Evolutionary conservation across 2,888 invertebrate genomes (phyloP), one percentile per base, ranked within the genome.

Genomic region (Drosophila robusta): DNA sequence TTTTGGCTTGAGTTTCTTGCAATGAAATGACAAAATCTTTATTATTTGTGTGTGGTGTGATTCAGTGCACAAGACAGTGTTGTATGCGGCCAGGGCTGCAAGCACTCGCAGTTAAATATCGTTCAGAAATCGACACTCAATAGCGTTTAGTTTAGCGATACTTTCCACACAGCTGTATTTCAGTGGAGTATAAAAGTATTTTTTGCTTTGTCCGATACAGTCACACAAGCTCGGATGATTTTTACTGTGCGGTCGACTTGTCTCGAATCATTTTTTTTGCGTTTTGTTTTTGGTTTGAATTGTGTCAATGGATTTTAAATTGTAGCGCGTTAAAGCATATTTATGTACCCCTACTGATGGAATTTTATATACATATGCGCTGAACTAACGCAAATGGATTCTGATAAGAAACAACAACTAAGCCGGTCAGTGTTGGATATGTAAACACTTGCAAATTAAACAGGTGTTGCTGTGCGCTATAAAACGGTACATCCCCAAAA

Each of bases 11-110:
- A 49, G 49, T 39, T 76, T 66, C 57, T 63, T 57, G 46, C 41
- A 67, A 64, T 26, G 16, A 67, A 66, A 57, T 72, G 12, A 49
- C 62, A 44, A 75, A 46, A 54, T 41, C 46, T 45, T 72, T 67
- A 34, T 52, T 64, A 36, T 52, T 49, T 70, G n/a, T 54, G 22
- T 52, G 46, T 45, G 70, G 12, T 54, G 16, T 52, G 46, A 46
- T 50, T 36, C 54, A 54, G 42, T 58, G 12, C 44, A 49, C 9
- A 57, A 46, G 36, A 49, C 75, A 75, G 75, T 29, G 57, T 6
- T 69, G 75, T 50, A n/a, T 24, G 6, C 0, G 4, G 5, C 52
- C 24, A 72, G 72, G 64, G 64, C 38, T 63, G 3, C 34, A 12
- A 6, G 6, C 12, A 8, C 24, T 39, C 14, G 11, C 22, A 22